Conservation (phyloP, 2,113 vertebrate species). For the Ovis canadensis region DNA sequence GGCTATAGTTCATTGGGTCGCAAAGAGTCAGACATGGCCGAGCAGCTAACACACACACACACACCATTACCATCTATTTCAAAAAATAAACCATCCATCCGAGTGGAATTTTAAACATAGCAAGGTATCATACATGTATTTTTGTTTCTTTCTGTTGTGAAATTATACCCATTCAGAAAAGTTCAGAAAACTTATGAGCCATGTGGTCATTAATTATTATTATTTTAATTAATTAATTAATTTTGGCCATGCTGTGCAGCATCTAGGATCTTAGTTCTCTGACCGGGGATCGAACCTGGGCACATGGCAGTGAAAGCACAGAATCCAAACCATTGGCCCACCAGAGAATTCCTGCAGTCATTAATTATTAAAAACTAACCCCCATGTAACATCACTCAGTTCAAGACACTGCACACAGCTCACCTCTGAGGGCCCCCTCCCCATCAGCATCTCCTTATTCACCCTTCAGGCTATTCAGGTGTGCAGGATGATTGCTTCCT, state of each 20-base stretch:
- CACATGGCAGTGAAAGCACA: not conserved
- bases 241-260: not conserved
- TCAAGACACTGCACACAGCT: rapidly evolving
- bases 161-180: not conserved
- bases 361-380: not conserved
- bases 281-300: not conserved
- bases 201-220: not conserved
- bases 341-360: not conserved
- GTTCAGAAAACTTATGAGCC: not conserved
- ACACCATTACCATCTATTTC: not conserved
- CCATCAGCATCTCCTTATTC: rapidly evolving
- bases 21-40: not conserved
- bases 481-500: rapidly evolving
- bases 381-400: too few relatives aligned
- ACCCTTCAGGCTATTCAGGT: too few relatives aligned
- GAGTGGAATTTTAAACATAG: not conserved
- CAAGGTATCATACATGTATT: not conserved
- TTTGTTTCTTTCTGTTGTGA: not conserved
- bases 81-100: not conserved
- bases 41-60: not conserved
- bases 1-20: not conserved
- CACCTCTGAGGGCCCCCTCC: rapidly evolving
- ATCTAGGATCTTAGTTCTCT: not conserved
- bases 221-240: not conserved
- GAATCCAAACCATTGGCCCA: not conserved